Evolutionary conservation across 2,888 invertebrate species (phyloP).

Genomic region (Calameuta pallipes): DNA sequence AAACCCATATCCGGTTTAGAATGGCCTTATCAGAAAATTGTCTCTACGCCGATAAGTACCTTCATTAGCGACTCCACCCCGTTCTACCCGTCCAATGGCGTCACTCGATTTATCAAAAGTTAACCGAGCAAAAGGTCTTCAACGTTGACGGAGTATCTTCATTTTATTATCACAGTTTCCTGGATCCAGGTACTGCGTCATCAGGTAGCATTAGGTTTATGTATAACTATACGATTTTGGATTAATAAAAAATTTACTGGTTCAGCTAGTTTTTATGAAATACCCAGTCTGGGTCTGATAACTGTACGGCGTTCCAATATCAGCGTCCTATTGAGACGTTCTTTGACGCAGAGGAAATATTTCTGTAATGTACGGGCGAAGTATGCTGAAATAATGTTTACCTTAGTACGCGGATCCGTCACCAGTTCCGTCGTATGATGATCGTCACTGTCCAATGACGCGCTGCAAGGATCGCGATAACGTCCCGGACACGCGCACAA

Average conservation of each 20-base stretch:
- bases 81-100: background rate
- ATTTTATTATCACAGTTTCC: background rate
- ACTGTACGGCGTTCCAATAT: too few species aligned
- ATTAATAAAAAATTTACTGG: too few species aligned
- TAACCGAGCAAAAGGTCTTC: background rate
- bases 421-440: constrained; percentile 91
- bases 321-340: too few species aligned
- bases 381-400: constrained; percentile 60
- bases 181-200: constrained; percentile 2
- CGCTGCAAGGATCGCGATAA: constrained; percentile 91
- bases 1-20: background rate
- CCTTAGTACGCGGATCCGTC: constrained; percentile 87
- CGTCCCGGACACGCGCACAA: constrained; percentile 91
- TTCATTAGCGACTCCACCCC: background rate
- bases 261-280: too few species aligned
- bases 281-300: too few species aligned
- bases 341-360: too few species aligned
- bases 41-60: background rate
- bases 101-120: background rate
- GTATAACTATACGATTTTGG: constrained; percentile 13
- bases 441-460: constrained; percentile 89
- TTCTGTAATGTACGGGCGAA: background rate
- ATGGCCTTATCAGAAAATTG: background rate
- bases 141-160: background rate
- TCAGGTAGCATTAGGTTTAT: background rate